phyloP scores from a whole-genome alignment of 2,797 vertebrate genomes.

The Mareca penelope region DNA sequence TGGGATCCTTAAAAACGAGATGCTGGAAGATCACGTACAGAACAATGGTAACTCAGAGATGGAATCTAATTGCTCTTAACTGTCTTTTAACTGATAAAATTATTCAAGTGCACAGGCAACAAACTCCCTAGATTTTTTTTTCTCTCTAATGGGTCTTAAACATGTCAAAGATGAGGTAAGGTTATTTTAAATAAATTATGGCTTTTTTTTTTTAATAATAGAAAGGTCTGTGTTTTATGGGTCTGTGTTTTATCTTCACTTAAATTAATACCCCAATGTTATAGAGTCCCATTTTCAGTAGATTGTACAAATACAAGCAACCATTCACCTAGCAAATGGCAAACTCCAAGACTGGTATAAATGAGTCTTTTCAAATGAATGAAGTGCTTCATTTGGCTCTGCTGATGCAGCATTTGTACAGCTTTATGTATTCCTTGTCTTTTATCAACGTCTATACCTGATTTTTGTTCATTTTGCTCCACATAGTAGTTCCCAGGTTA shows the following conservation, averaged over 20 bases:
- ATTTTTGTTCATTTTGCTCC: background rate
- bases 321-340: background rate
- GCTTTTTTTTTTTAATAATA: background rate
- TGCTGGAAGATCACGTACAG: conserved; percentile 97
- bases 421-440: background rate
- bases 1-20: conserved; percentile 97
- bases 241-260: background rate
- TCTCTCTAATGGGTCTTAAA: background rate
- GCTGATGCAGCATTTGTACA: background rate
- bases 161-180: background rate
- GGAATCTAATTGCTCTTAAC: background rate
- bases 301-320: background rate
- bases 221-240: background rate
- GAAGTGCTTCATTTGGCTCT: background rate
- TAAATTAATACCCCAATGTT: background rate
- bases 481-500: background rate
- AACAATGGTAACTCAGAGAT: conserved; percentile 86
- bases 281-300: background rate
- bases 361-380: background rate
- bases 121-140: background rate
- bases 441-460: background rate
- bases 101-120: background rate
- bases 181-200: background rate
- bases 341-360: background rate
- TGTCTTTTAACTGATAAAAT: background rate